These are phyloP conservation scores for Aythya baeri DNA, from an alignment of 2,113 vertebrate species.

Conservation along the genomic window DNA sequence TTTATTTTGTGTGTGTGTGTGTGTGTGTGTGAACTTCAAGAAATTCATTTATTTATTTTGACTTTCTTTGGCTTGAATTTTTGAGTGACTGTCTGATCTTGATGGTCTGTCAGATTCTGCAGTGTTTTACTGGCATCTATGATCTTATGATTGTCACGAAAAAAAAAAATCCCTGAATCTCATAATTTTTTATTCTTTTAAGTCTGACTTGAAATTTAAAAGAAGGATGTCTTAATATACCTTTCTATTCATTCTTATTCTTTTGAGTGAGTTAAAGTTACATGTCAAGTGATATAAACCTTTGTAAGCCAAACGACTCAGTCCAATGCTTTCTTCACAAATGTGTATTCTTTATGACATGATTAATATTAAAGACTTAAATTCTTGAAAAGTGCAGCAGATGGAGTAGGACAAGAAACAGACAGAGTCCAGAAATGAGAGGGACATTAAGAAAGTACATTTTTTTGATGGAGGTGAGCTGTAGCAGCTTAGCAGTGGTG, in stretches of 20 bases:
- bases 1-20: not conserved
- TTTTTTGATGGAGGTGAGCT: not conserved
- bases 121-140: not conserved
- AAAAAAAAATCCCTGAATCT: not conserved
- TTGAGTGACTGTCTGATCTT: not conserved
- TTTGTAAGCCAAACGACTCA: not conserved
- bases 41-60: not conserved
- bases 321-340: not conserved
- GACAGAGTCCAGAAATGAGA: not conserved
- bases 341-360: not conserved
- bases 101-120: not conserved
- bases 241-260: not conserved
- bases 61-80: not conserved
- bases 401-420: not conserved
- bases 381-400: not conserved
- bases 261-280: not conserved
- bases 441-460: not conserved
- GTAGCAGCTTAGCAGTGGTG: not conserved
- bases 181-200: not conserved
- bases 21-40: not conserved
- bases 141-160: not conserved
- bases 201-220: not conserved
- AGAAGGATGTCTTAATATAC: not conserved
- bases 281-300: not conserved
- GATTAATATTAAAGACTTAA: not conserved